A percentile compares a stretch with the other conserved stretches of the same genome.
These are phyloP conservation scores for Myotis brandtii DNA, from an alignment of 2,113 vertebrate genomes.

Conservation along the genomic window DNA sequence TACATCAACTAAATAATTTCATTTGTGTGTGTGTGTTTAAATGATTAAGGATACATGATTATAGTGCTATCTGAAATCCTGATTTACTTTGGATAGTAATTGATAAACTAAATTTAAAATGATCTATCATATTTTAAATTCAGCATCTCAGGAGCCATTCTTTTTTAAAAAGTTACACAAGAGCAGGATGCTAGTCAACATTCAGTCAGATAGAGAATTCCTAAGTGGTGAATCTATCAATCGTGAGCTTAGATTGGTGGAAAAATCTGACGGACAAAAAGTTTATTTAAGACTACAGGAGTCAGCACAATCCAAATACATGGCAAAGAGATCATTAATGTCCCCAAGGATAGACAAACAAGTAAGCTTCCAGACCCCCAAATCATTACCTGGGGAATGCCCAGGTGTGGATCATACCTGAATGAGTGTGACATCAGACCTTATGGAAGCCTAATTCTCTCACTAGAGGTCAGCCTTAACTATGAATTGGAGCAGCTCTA, in stretches of 20 bases:
- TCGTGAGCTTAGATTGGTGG: not conserved
- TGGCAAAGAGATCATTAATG: not conserved
- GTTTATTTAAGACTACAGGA: not conserved
- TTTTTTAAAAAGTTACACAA: not conserved
- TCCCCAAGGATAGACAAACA: not conserved
- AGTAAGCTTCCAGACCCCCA: not conserved
- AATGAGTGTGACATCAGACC: not conserved
- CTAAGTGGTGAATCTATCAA: not conserved
- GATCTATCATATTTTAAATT: not conserved
- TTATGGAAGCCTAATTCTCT: not conserved
- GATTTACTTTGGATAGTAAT: slow-evolving; percentile 9
- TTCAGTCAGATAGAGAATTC: not conserved
- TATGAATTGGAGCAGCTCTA: not conserved
- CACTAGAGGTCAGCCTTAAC: not conserved
- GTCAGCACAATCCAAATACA: not conserved
- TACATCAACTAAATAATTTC: not conserved
- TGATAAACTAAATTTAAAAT: not conserved
- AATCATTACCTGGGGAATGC: not conserved
- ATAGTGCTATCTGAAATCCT: not conserved
- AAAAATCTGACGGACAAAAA: not conserved
- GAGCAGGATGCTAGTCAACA: not conserved
- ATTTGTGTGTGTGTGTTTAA: not conserved
- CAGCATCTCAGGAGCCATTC: not conserved
- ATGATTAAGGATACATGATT: not conserved
- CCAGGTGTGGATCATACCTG: not conserved